Conservation (phyloP, 2,797 vertebrate genomes). For the Gadopsis bispinosus region DNA sequence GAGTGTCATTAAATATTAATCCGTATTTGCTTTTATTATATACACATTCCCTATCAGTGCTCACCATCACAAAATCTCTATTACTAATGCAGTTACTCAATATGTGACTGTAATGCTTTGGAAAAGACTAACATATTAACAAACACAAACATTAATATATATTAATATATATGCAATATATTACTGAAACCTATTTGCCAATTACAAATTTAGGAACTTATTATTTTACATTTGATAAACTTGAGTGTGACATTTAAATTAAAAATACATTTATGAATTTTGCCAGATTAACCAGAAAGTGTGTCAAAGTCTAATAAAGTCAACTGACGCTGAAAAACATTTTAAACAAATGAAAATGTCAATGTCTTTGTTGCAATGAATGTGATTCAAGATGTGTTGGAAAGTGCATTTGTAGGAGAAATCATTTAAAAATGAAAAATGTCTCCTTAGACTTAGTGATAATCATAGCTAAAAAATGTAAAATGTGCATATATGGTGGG, state of each 20-base stretch:
- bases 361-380: constrained; percentile 8
- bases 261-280: constrained; percentile 13
- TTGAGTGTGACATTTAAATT: neutral
- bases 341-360: constrained; percentile 10
- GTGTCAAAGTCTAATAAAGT: constrained; percentile 21
- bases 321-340: neutral
- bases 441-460: neutral
- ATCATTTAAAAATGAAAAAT: constrained; percentile 11
- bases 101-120: neutral
- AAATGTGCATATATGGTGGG: neutral
- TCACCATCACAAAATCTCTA: constrained; percentile 7
- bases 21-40: constrained; percentile 3
- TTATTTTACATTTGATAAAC: constrained; percentile 27
- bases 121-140: neutral
- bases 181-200: neutral
- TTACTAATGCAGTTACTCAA: neutral
- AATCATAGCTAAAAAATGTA: neutral
- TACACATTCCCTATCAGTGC: constrained; percentile 4
- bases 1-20: constrained; percentile 7
- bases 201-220: constrained; percentile 11
- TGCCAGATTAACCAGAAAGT: constrained; percentile 12
- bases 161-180: neutral
- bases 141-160: neutral
- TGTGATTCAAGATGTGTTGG: constrained; percentile 9
- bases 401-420: constrained; percentile 6